Evolutionary conservation across 2,797 vertebrate species (phyloP).

Genomic region (Propithecus deckenii): DNA sequence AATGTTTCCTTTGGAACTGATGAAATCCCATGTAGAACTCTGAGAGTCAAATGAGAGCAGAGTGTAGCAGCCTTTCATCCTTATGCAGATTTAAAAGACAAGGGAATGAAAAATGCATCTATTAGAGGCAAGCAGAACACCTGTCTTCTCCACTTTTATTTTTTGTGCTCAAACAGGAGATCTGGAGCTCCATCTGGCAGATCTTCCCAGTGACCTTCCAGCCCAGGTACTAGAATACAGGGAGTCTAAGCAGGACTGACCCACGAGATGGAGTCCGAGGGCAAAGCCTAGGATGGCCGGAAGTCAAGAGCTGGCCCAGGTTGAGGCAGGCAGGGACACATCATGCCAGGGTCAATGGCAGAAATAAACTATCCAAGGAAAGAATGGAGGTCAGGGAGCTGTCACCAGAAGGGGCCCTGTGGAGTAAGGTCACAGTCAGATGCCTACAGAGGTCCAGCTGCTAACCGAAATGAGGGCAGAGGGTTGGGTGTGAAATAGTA

Average conservation of each 20-base stretch:
- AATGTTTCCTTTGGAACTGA: background rate
- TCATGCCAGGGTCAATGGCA: background rate
- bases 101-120: background rate
- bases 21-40: background rate
- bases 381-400: background rate
- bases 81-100: background rate
- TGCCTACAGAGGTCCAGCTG: background rate
- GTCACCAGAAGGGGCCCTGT: too few relatives aligned
- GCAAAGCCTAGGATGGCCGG: background rate
- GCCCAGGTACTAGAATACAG: background rate
- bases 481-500: background rate
- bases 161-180: background rate
- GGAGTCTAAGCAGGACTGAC: background rate
- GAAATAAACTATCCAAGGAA: background rate
- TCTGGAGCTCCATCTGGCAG: background rate
- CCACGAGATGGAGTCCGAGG: background rate
- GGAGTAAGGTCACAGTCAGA: background rate
- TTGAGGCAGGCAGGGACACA: background rate
- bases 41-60: background rate
- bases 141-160: background rate
- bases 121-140: background rate
- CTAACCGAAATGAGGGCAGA: background rate
- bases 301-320: background rate
- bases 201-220: background rate
- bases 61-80: background rate